phyloP scores from a whole-genome alignment of 2,113 vertebrate species.

The Gymnogyps californianus region DNA sequence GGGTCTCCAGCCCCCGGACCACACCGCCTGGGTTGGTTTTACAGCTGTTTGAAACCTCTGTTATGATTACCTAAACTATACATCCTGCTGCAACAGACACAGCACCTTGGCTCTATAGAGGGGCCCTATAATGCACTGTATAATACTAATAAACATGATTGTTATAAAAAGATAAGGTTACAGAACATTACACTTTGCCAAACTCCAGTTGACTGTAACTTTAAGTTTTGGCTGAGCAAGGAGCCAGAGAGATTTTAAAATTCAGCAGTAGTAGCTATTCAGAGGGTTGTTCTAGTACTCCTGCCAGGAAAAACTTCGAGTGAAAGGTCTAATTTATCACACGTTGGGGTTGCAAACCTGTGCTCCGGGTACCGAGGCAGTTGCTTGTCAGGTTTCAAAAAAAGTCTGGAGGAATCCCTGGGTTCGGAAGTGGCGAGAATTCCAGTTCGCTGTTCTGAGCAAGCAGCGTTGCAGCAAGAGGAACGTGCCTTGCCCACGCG shows the following conservation, averaged over 20 bases:
- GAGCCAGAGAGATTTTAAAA: slow-evolving; percentile 73
- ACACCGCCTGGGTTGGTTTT: neutral
- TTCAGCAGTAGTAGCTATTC: slow-evolving; percentile 73
- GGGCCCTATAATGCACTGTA: neutral
- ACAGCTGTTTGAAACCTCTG: neutral
- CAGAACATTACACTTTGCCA: slow-evolving; percentile 19
- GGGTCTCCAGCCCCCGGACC: neutral
- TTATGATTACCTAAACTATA: neutral
- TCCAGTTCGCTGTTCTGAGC: neutral
- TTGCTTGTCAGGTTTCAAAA: neutral
- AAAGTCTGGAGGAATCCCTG: neutral
- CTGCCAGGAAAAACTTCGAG: slow-evolving; percentile 84
- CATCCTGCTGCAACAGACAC: neutral
- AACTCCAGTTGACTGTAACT: slow-evolving; percentile 46
- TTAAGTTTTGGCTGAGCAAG: slow-evolving; percentile 49
- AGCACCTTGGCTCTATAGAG: neutral
- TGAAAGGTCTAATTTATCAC: slow-evolving; percentile 87
- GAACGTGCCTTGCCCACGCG: neutral
- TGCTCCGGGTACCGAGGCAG: slow-evolving; percentile 37
- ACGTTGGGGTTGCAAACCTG: slow-evolving; percentile 57
- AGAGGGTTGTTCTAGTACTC: slow-evolving; percentile 62
- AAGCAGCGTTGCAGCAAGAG: neutral
- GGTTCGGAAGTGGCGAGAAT: slow-evolving; percentile 22
- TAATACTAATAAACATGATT: slow-evolving; percentile 45
- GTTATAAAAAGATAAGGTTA: slow-evolving; percentile 53